Conservation (phyloP, 2,797 vertebrate genomes). For the Morus bassanus region DNA sequence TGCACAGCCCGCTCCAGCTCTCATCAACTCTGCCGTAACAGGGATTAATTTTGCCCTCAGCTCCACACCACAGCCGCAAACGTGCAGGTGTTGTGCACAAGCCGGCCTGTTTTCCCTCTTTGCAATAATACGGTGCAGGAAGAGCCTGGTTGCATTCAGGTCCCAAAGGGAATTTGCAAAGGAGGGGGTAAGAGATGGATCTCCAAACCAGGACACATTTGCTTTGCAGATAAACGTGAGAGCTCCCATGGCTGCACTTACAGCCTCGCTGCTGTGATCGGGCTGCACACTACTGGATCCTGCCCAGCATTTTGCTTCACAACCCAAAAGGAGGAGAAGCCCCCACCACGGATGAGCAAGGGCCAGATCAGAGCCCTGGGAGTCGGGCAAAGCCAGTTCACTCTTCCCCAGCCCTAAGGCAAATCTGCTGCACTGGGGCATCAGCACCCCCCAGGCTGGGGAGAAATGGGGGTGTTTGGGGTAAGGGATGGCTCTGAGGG, state of each 20-base stretch:
- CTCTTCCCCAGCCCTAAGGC: background rate
- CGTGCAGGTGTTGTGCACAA: accelerated
- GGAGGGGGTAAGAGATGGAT: accelerated
- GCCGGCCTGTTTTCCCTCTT: accelerated
- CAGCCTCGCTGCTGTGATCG: background rate
- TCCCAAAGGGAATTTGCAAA: background rate
- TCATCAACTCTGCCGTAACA: background rate
- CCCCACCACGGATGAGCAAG: background rate
- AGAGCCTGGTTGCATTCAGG: accelerated
- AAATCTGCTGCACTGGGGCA: background rate
- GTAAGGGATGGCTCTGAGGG: background rate
- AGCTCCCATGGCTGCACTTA: background rate
- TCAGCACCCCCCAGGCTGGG: background rate
- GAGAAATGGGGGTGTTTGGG: background rate
- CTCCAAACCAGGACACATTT: accelerated
- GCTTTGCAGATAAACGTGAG: accelerated
- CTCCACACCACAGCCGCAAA: accelerated
- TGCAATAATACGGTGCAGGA: accelerated
- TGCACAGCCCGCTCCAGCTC: background rate
- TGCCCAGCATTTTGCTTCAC: background rate
- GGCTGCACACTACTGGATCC: accelerated
- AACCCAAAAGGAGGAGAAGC: background rate
- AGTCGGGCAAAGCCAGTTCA: accelerated
- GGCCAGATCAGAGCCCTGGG: background rate
- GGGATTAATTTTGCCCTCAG: background rate